phyloP scores from a whole-genome alignment of 2,888 invertebrate genomes.

The Cataglyphis rosenhaueri region DNA sequence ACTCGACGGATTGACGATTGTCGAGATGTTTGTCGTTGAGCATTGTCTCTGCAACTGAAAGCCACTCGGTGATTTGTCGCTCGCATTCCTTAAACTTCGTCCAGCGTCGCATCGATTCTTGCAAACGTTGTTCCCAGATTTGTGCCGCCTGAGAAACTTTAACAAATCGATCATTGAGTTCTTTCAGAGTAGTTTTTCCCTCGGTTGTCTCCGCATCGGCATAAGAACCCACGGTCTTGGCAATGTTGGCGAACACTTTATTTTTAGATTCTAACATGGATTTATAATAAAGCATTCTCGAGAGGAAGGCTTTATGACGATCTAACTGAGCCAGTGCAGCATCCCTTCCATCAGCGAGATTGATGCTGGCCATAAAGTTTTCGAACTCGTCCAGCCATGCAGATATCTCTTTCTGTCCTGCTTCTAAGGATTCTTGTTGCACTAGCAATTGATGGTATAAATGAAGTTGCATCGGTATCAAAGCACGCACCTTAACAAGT shows the following conservation, averaged over 20 bases:
- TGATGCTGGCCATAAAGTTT: constrained; percentile 88
- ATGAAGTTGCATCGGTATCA: constrained; percentile 93
- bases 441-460: constrained; percentile 93
- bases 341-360: constrained; percentile 89
- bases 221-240: constrained; percentile 91
- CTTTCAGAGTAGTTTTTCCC: constrained; percentile 90
- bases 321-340: constrained; percentile 92
- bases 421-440: constrained; percentile 96
- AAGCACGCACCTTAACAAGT: constrained; percentile 93
- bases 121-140: constrained; percentile 92
- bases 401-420: constrained; percentile 94
- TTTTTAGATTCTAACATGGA: constrained; percentile 98
- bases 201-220: constrained; percentile 91
- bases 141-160: constrained; percentile 92
- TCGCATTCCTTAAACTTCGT: constrained; percentile 93
- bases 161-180: constrained; percentile 94
- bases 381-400: constrained; percentile 96
- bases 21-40: constrained; percentile 93
- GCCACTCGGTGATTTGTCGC: constrained; percentile 94
- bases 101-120: constrained; percentile 93
- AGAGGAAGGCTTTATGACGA: constrained; percentile 94
- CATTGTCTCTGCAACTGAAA: constrained; percentile 93
- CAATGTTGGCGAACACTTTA: constrained; percentile 95
- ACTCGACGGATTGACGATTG: constrained; percentile 92
- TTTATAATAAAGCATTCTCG: constrained; percentile 95